Evolutionary conservation across 2,888 invertebrate genomes (phyloP).

Genomic region (Hypsopygia costalis): DNA sequence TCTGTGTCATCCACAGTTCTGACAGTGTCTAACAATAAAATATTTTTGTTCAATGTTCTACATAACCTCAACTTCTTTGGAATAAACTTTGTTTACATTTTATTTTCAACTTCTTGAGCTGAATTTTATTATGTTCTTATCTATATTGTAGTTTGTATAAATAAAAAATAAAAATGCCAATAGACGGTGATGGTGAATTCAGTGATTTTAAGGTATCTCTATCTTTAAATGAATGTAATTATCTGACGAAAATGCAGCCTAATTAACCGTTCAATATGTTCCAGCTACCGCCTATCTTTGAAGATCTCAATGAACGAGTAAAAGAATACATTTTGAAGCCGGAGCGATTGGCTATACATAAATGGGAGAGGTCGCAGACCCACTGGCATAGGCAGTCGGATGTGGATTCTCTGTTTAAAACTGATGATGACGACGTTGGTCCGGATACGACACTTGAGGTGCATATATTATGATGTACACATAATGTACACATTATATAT

Average conservation of each 20-base stretch:
- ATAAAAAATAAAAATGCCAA: constrained; percentile 3
- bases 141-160: no score
- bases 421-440: constrained; percentile 53
- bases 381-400: constrained; percentile 82
- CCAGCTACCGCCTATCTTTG: constrained; percentile 83
- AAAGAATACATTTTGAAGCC: constrained; percentile 84
- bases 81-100: no score
- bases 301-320: constrained; percentile 82
- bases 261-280: constrained; percentile 34
- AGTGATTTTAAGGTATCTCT: constrained; percentile 44
- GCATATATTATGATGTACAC: no score
- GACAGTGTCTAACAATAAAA: no score
- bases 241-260: constrained; percentile 3
- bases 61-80: no score
- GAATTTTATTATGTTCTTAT: no score
- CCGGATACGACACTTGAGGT: constrained; percentile 65
- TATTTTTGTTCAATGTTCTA: no score
- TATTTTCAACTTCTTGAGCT: no score
- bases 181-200: constrained; percentile 39
- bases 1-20: no score
- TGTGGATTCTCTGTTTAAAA: constrained; percentile 73
- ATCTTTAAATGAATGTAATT: not conserved
- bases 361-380: constrained; percentile 84
- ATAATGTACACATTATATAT: no score
- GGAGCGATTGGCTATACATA: constrained; percentile 87